Conservation (phyloP, 2,113 vertebrate genomes). For the Zosterops lateralis region DNA sequence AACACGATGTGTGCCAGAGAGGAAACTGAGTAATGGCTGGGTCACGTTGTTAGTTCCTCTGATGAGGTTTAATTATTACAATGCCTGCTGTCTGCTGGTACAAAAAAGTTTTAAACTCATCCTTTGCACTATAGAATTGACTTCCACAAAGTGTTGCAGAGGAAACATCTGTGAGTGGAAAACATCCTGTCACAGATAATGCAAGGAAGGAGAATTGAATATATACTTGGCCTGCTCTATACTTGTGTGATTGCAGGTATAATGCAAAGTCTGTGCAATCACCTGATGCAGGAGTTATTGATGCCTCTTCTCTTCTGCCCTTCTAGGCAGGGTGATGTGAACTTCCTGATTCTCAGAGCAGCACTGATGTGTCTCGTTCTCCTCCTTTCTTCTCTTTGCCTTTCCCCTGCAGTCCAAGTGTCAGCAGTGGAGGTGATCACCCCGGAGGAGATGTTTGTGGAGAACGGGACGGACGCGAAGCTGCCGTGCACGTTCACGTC, state of each 20-base stretch:
- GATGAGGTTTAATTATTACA: neutral
- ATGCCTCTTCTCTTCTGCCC: neutral
- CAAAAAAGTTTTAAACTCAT: neutral
- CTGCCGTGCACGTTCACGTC: slow-evolving; percentile 87
- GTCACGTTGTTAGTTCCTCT: neutral
- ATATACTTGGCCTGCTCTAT: neutral
- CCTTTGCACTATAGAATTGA: neutral
- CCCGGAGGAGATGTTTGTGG: slow-evolving; percentile 79
- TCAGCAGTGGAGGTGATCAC: slow-evolving; percentile 82
- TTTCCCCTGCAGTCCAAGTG: slow-evolving; percentile 9
- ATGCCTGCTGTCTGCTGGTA: neutral
- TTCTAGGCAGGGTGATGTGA: neutral
- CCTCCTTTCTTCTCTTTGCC: neutral
- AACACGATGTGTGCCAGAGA: neutral
- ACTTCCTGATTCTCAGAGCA: neutral
- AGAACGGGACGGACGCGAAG: slow-evolving; percentile 86
- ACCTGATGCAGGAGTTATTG: neutral
- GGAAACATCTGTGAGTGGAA: slow-evolving; percentile 46
- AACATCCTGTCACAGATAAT: slow-evolving; percentile 39
- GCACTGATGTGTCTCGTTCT: neutral
- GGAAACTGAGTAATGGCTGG: slow-evolving; percentile 7
- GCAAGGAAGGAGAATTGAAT: neutral
- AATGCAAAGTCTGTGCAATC: neutral
- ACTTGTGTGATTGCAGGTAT: neutral
- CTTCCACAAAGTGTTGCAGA: neutral